Evolutionary conservation across 2,888 invertebrate genomes (phyloP).

Genomic region (Chironomus tentans): DNA sequence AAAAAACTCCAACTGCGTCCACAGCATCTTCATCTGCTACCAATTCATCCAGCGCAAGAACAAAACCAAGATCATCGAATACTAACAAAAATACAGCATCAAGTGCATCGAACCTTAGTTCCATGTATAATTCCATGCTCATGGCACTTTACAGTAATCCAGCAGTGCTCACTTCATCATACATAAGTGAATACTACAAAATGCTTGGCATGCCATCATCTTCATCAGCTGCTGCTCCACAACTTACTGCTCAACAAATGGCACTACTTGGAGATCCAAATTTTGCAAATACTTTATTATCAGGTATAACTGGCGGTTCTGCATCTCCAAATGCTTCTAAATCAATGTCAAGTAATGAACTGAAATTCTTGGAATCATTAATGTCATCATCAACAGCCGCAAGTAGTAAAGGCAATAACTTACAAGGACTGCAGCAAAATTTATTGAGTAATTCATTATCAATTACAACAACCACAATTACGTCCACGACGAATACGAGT

Average conservation of each 20-base stretch:
- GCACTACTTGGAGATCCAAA: slow-evolving; percentile 10
- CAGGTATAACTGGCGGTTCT: slow-evolving; percentile 26
- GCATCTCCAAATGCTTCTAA: slow-evolving; percentile 28
- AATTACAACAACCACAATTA: slow-evolving; percentile 9
- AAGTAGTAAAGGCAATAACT: not conserved
- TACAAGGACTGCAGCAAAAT: slow-evolving; percentile 16
- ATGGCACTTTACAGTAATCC: slow-evolving; percentile 31
- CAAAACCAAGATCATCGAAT: slow-evolving; percentile 11
- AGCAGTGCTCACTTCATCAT: slow-evolving; percentile 28
- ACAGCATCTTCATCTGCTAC: not conserved
- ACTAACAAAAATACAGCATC: not conserved
- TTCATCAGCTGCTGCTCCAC: too few species aligned
- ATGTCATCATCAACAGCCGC: not conserved
- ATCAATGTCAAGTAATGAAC: not conserved
- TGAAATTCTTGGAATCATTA: slow-evolving; percentile 6
- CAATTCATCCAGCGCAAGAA: not conserved
- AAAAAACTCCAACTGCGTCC: too few species aligned
- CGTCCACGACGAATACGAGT: not conserved
- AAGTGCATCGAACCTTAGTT: slow-evolving; percentile 28
- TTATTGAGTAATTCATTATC: slow-evolving; percentile 19
- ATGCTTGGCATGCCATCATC: slow-evolving; percentile 28
- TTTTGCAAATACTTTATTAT: not conserved
- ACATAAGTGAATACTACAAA: slow-evolving; percentile 33
- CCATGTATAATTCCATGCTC: slow-evolving; percentile 29
- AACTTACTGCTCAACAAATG: not conserved